phyloP scores from a whole-genome alignment of 2,113 vertebrate genomes.

The Neotoma lepida region DNA sequence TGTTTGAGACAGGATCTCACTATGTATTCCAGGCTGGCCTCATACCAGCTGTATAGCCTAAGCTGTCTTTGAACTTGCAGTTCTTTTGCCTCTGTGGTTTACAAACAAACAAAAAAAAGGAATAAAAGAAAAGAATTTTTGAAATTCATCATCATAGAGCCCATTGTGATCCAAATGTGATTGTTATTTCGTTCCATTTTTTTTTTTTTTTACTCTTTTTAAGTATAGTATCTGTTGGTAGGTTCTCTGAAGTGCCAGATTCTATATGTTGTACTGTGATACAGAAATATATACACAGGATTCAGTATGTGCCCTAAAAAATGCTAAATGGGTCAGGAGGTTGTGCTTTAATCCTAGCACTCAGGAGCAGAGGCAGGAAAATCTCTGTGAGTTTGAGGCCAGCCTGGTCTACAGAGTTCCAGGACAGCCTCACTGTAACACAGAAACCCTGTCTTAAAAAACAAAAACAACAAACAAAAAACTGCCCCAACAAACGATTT shows the following conservation, averaged over 20 bases:
- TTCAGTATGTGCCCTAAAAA: constrained; percentile 29
- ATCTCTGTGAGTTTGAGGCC: not conserved
- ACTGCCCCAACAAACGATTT: no score
- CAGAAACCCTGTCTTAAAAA: not conserved
- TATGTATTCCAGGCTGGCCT: not conserved
- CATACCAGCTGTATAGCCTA: not conserved
- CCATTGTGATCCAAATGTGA: constrained; percentile 42
- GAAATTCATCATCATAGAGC: not conserved
- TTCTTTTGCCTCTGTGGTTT: not conserved
- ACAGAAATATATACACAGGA: not conserved
- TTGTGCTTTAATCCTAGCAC: not conserved
- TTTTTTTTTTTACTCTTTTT: constrained; percentile 20
- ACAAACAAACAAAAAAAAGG: not conserved
- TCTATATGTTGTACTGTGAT: not conserved
- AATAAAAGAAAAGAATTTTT: constrained; percentile 10
- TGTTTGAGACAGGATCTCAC: not conserved
- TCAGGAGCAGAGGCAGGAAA: not conserved
- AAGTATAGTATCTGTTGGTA: not conserved
- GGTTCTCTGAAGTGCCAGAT: not conserved
- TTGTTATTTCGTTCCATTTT: constrained; percentile 7
- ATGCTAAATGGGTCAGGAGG: not conserved
- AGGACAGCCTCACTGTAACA: not conserved
- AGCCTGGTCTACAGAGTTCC: not conserved
- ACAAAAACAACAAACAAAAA: not conserved
- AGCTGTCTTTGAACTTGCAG: not conserved